These are phyloP conservation scores for Isichthys henryi DNA, from an alignment of 2,113 vertebrate genomes.

Conservation along the genomic window DNA sequence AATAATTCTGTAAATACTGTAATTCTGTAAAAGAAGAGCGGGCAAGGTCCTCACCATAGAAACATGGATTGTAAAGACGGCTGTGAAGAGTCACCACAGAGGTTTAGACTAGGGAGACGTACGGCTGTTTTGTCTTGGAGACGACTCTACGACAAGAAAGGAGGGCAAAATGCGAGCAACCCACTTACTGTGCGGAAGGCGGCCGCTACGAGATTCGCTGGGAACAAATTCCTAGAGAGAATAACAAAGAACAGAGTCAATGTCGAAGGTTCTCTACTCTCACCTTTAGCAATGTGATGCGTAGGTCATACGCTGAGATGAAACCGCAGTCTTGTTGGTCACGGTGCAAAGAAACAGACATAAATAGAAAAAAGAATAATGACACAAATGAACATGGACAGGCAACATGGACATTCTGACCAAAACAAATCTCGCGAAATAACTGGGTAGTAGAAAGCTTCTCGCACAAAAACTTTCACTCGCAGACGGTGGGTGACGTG, in stretches of 20 bases:
- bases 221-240: conserved; percentile 83
- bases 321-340: neutral
- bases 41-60: neutral
- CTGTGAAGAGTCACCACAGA: neutral
- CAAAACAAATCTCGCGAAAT: neutral
- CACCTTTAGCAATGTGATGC: neutral
- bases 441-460: neutral
- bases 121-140: neutral
- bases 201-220: conserved; percentile 85
- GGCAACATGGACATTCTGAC: neutral
- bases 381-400: conserved; percentile 6
- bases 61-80: neutral
- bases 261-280: neutral
- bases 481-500: neutral
- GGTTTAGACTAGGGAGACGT: neutral
- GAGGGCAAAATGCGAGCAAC: neutral
- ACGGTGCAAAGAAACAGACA: neutral
- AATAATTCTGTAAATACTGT: conserved; percentile 5
- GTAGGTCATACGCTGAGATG: neutral
- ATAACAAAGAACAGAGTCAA: conserved; percentile 24
- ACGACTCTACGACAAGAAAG: neutral
- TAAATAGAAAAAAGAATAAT: conserved; percentile 22
- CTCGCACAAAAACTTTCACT: neutral
- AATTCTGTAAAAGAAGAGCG: conserved; percentile 15
- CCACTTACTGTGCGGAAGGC: conserved; percentile 86